phyloP scores from a whole-genome alignment of 2,113 vertebrate species.

The Panthera uncia region DNA sequence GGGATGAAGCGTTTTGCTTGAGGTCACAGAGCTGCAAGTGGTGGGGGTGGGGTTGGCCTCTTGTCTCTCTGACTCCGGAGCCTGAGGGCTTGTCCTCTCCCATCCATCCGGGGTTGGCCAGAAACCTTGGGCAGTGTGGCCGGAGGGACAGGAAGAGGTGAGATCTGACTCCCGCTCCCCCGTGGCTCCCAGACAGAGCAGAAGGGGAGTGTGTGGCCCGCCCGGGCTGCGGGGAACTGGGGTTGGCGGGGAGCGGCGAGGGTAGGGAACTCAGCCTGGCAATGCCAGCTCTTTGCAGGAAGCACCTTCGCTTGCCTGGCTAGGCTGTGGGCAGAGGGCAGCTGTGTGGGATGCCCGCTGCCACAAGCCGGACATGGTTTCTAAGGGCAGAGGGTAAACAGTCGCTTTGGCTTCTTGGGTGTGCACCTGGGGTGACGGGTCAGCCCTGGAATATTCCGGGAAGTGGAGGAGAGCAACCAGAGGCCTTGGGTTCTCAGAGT shows the following conservation, averaged over 20 bases:
- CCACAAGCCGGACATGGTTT: constrained; percentile 63
- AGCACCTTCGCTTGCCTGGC: constrained; percentile 62
- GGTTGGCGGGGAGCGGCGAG: neutral
- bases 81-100: neutral
- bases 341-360: constrained; percentile 33
- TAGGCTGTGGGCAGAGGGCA: constrained; percentile 62
- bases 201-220: neutral
- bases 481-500: neutral
- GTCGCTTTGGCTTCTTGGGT: constrained; percentile 58
- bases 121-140: neutral
- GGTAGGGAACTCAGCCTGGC: neutral
- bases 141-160: neutral
- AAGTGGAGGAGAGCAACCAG: constrained; percentile 39
- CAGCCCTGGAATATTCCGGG: constrained; percentile 57
- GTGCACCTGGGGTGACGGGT: constrained; percentile 48
- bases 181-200: neutral
- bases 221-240: neutral
- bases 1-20: neutral
- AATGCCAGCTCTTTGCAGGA: constrained; percentile 65
- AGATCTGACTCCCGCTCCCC: neutral
- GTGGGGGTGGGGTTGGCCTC: no score
- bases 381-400: constrained; percentile 74
- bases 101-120: neutral
- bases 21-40: neutral
- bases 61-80: neutral